Conservation (phyloP, 1,140 invertebrate species). For the Bacillus rossius region DNA sequence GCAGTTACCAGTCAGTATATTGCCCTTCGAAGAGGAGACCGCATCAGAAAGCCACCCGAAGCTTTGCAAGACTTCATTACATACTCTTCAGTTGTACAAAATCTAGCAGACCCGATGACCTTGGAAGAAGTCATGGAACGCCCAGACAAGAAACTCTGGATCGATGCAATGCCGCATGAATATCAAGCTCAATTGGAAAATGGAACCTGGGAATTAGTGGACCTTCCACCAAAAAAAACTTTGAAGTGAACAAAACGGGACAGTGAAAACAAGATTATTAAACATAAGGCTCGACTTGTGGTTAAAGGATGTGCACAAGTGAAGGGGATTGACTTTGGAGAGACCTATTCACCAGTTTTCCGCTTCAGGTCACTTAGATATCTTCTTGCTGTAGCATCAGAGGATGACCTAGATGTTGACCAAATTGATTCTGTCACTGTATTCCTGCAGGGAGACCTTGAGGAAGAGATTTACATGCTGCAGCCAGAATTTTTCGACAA, state of each 20-base stretch:
- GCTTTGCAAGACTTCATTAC: no score
- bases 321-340: slow-evolving; percentile 23
- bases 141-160: not conserved
- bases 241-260: slow-evolving; percentile 1
- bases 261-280: not conserved
- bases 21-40: no score
- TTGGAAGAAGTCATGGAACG: not conserved
- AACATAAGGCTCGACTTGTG: slow-evolving; percentile 16
- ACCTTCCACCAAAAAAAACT: slow-evolving; percentile 2
- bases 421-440: slow-evolving; percentile 24
- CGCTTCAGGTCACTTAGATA: slow-evolving; percentile 9
- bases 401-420: slow-evolving; percentile 4
- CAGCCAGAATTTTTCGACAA: slow-evolving; percentile 15
- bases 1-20: no score
- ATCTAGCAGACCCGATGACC: not conserved
- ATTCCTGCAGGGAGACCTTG: slow-evolving; percentile 30
- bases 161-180: not conserved
- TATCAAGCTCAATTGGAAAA: not conserved
- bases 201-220: slow-evolving; percentile 4
- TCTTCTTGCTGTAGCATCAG: slow-evolving; percentile 10
- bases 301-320: slow-evolving; percentile 24
- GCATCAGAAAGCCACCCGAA: no score
- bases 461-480: slow-evolving; percentile 28
- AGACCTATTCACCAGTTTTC: slow-evolving; percentile 20
- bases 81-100: no score